Base-by-base conservation (phyloP, 2,797 vertebrate genomes). In the Aeoliscus strigatus region DNA sequence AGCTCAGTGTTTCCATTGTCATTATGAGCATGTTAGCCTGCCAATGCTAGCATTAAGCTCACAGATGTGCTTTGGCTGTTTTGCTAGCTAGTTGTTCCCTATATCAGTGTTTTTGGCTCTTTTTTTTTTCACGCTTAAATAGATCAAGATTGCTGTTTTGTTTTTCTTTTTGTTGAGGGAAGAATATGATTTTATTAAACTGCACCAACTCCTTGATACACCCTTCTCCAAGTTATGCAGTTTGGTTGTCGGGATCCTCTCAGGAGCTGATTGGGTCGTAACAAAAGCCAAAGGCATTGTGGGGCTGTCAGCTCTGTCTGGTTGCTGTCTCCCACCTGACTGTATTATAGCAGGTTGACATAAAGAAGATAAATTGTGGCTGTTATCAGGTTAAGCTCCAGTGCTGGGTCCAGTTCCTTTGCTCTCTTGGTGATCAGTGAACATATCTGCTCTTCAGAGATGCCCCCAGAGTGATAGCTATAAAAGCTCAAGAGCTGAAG, bases 281-380 rank as follows among this genome's bases (percentile, higher is more conserved):
- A 63, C 60, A 53, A 57, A 77, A 79, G 39, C 58, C 48, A 23
- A 46, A 49, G 51, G 18, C 57, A 56, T 61, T 37, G 47, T 9
- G 18, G 35, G 80, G 82, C 82, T 82, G 70, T 75, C 67, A 52
- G 45, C 29, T 28, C 47, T 36, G 30, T 49, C 50, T 15, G 37
- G 39, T 53, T 51, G 30, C 69, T 34, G 11, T 68, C 55, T 71
- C 63, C 49, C 45, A 42, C 52, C 34, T 51, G 77, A 70, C 60
- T 68, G 54, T 55, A 70, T 86, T 84, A 84, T 78, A 18, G 60
- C 74, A 60, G 76, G 77, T 68, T 77, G 78, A 64, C 79, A 79
- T 38, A 70, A 60, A 67, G 55, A 52, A 81, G 79, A 86, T 78
- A 66, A 83, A 84, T 81, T 69, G 60, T 39, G 0, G 40, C 47